These are phyloP conservation scores for Acholoe squamosa DNA, from an alignment of 2,888 invertebrate genomes.

Conservation along the genomic window DNA sequence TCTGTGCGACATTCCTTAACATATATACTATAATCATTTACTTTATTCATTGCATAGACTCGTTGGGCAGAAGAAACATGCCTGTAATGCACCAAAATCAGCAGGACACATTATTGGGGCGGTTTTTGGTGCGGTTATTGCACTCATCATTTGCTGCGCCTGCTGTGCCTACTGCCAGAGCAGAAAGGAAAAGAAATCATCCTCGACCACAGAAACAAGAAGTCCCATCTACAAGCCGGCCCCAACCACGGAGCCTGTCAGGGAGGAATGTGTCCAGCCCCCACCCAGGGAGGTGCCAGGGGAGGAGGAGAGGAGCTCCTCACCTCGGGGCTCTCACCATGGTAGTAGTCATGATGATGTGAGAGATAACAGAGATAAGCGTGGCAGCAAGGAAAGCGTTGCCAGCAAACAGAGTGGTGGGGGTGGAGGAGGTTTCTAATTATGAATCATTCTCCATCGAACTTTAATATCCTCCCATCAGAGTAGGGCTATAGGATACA, in stretches of 20 bases:
- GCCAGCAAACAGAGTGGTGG: background rate
- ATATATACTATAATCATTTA: too few species aligned
- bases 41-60: too few species aligned
- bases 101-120: background rate
- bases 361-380: too few species aligned
- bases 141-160: background rate
- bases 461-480: too few species aligned
- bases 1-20: too few species aligned
- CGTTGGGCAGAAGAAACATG: too few species aligned
- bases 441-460: too few species aligned
- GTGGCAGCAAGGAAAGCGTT: background rate
- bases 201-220: background rate
- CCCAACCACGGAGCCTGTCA: background rate
- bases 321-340: too few species aligned
- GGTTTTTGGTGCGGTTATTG: background rate
- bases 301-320: too few species aligned
- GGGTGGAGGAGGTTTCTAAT: background rate
- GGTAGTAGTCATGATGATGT: too few species aligned
- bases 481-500: too few species aligned
- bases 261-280: background rate
- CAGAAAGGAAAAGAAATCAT: background rate
- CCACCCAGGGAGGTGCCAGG: background rate
- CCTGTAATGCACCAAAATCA: background rate
- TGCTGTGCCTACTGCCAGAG: slow-evolving; percentile 7
- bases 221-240: slow-evolving; percentile 2